phyloP scores from a whole-genome alignment of 2,797 vertebrate species.

The Nothura maculosa region DNA sequence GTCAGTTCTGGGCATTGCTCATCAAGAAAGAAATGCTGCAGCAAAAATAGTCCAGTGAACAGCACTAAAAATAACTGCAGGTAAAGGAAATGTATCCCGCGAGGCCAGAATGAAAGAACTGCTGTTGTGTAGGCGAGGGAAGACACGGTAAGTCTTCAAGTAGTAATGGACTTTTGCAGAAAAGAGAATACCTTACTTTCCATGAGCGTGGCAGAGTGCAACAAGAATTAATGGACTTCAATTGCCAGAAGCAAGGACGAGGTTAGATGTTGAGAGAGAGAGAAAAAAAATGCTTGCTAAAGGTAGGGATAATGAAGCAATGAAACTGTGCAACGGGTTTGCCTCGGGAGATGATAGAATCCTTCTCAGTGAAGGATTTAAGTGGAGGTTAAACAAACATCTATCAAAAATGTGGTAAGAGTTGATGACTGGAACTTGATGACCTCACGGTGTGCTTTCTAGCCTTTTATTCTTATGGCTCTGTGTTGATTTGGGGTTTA shows the following conservation, averaged over 20 bases:
- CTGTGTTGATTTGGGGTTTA: not conserved
- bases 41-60: not conserved
- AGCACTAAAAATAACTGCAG: not conserved
- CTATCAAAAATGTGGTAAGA: accelerated
- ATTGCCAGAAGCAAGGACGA: not conserved
- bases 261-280: not conserved
- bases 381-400: not conserved
- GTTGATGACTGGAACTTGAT: not conserved
- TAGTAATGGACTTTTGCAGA: not conserved
- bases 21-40: not conserved
- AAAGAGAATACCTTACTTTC: not conserved
- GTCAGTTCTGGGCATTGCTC: not conserved
- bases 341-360: not conserved
- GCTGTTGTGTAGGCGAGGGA: not conserved
- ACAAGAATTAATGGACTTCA: not conserved
- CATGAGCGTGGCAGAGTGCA: not conserved
- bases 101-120: not conserved
- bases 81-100: accelerated
- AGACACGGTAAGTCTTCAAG: not conserved
- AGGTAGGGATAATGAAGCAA: not conserved
- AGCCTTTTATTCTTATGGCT: not conserved
- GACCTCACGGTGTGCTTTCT: not conserved
- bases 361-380: not conserved
- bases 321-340: not conserved
- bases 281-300: not conserved